Evolutionary conservation across 2,888 invertebrate species (phyloP), one percentile per base, ranked within the genome.

Genomic region (Taenaris catops): DNA sequence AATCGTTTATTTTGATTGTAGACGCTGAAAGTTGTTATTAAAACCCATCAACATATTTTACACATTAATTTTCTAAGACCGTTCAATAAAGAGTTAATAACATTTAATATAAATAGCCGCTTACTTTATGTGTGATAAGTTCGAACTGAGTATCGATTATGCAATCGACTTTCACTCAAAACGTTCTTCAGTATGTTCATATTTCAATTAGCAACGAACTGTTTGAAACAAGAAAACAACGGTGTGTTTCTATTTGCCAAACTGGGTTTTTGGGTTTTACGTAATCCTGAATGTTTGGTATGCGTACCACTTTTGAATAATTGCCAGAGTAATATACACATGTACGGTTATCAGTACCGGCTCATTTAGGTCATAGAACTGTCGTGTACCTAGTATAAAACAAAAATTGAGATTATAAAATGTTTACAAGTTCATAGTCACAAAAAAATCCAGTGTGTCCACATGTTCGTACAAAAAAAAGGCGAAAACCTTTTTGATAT

Each of bases 181-280:
- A 53, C 47, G 56, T 64, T 65, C 58, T 47, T 55, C 42, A 56
- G 56, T 63, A 63, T 63, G 66, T 61, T 62, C 62, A 62, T 54
- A 63, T 67, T 71, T 63, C 71, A 76, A 76, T 80, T 79, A 80
- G 69, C 76, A 75, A 63, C 53, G 55, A 63, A 67, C 62, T 56
- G 58, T 58, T 61, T 52, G 56, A 53, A 55, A 54, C 58, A 56
- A 38, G 51, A 49, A 53, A 51, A 55, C 53, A 51, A 49, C 41
- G 46, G 54, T 58, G 58, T 60, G 63, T 55, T 59, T 59, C 55
- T 59, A 54, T 63, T 61, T 14, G 3, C 14, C 14, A 14, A 14
- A 14, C 14, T 14, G 14, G 14, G 14, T 14, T 14, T 3, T n/a
- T n/a, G n/a, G n/a, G n/a, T n/a, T n/a, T 14, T 14, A 14, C 4